Conservation (phyloP, 2,888 invertebrate genomes). For the Acronicta aceris region DNA sequence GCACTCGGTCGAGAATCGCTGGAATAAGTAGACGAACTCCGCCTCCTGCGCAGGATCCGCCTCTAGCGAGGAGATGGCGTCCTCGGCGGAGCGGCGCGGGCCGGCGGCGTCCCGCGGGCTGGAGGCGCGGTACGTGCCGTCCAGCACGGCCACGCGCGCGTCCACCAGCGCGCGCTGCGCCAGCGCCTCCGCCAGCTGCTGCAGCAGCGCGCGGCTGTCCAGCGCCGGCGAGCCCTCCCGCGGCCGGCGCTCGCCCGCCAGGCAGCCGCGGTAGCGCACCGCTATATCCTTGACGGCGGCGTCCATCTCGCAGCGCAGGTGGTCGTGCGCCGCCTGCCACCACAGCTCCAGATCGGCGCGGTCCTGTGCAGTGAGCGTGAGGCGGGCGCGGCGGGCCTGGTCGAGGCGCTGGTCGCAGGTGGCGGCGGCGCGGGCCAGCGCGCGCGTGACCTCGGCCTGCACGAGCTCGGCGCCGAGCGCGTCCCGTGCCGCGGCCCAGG, state of each 20-base stretch:
- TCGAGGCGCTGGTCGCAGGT: slow-evolving; percentile 91
- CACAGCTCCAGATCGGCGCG: slow-evolving; percentile 92
- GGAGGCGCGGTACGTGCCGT: slow-evolving; percentile 86
- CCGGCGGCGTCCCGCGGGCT: slow-evolving; percentile 51
- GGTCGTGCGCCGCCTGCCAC: slow-evolving; percentile 93
- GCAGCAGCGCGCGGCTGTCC: slow-evolving; percentile 69
- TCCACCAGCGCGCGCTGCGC: slow-evolving; percentile 89
- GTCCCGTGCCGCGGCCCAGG: slow-evolving; percentile 93
- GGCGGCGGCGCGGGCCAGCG: slow-evolving; percentile 92
- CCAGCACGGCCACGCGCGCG: slow-evolving; percentile 92
- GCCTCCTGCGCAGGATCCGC: slow-evolving; percentile 90
- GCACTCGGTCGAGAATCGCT: slow-evolving; percentile 91
- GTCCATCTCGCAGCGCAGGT: slow-evolving; percentile 92
- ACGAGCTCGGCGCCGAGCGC: slow-evolving; percentile 93
- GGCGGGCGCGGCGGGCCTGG: slow-evolving; percentile 87
- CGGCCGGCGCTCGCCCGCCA: slow-evolving; percentile 73
- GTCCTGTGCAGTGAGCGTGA: slow-evolving; percentile 91
- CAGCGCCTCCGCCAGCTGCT: slow-evolving; percentile 68
- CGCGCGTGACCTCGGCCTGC: slow-evolving; percentile 93
- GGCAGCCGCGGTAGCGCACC: slow-evolving; percentile 90
- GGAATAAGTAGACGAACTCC: slow-evolving; percentile 91
- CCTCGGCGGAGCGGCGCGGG: slow-evolving; percentile 70
- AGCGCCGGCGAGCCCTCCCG: slow-evolving; percentile 76
- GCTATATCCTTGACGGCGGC: slow-evolving; percentile 91
- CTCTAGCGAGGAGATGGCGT: slow-evolving; percentile 84